These are phyloP conservation scores for Hesperophylax magnus DNA, from an alignment of 1,140 invertebrate species.

Conservation along the genomic window DNA sequence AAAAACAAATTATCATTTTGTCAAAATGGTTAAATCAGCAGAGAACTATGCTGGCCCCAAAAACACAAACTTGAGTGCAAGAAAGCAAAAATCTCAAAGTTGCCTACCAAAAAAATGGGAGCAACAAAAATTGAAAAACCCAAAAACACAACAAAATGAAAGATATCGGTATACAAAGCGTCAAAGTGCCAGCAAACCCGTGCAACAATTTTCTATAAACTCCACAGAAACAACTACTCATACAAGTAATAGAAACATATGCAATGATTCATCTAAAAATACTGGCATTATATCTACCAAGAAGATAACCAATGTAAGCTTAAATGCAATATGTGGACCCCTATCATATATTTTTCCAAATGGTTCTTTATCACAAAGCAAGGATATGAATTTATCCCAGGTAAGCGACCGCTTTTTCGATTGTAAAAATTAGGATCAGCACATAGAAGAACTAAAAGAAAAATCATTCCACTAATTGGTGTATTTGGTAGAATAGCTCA, in stretches of 20 bases:
- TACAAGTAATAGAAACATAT: background rate
- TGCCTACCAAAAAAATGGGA: background rate
- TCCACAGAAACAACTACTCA: background rate
- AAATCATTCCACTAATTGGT: too few relatives aligned
- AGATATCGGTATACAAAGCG: background rate
- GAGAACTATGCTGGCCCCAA: background rate
- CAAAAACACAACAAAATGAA: background rate
- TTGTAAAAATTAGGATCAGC: too few relatives aligned
- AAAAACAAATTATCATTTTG: too few relatives aligned
- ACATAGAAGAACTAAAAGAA: too few relatives aligned
- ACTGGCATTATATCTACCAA: background rate
- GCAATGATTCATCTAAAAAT: background rate
- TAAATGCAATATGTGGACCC: background rate
- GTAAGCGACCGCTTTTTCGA: too few relatives aligned
- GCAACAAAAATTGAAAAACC: background rate
- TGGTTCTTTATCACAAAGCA: background rate
- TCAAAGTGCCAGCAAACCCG: background rate
- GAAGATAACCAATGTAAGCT: too few relatives aligned
- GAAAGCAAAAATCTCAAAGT: slow-evolving; percentile 5
- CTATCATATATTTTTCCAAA: background rate
- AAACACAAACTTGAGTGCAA: background rate
- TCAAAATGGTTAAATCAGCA: slow-evolving; percentile 10
- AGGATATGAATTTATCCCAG: background rate
- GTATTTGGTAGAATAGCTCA: too few relatives aligned
- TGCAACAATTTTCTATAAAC: background rate